Percentiles rank a stretch among this genome's conserved stretches.
Conservation (phyloP, 1,140 invertebrate species). For the Maniola jurtina region DNA sequence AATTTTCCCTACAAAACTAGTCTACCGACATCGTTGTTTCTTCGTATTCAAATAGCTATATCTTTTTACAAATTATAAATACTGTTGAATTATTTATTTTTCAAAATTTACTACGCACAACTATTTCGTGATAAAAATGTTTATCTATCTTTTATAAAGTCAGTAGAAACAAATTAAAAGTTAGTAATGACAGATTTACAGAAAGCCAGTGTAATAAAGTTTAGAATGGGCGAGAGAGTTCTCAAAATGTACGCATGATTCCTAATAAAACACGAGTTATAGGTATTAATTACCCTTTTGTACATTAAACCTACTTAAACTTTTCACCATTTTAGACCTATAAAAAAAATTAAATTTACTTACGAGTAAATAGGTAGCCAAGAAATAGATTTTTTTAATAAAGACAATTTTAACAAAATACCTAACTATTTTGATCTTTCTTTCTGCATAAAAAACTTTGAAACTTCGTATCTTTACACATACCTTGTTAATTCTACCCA, state of each 20-base stretch:
- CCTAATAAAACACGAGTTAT: too few species aligned
- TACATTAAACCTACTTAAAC: not conserved
- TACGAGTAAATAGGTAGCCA: too few species aligned
- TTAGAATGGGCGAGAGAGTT: too few species aligned
- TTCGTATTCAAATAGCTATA: constrained; percentile 48
- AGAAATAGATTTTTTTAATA: too few species aligned
- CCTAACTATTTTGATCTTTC: too few species aligned
- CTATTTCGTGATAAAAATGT: constrained; percentile 58
- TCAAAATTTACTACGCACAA: constrained; percentile 74
- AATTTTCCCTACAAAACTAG: constrained; percentile 66
- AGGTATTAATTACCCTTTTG: not conserved
- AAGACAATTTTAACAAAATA: too few species aligned
- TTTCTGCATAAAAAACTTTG: too few species aligned
- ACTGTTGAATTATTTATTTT: constrained; percentile 44
- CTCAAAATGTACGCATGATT: not conserved
- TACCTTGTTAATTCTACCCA: too few species aligned
- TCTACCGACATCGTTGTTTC: constrained; percentile 52
- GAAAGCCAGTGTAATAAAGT: too few species aligned
- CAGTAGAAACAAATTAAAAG: constrained; percentile 15
- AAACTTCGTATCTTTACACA: too few species aligned
- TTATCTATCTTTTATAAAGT: constrained; percentile 25
- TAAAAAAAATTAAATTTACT: too few species aligned
- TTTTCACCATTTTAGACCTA: too few species aligned
- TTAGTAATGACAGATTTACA: constrained; percentile 1
- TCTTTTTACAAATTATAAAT: constrained; percentile 57